Percentiles rank a stretch among this genome's conserved stretches.
phyloP scores from a whole-genome alignment of 1,140 invertebrate species.

The Platyscapa corneri region DNA sequence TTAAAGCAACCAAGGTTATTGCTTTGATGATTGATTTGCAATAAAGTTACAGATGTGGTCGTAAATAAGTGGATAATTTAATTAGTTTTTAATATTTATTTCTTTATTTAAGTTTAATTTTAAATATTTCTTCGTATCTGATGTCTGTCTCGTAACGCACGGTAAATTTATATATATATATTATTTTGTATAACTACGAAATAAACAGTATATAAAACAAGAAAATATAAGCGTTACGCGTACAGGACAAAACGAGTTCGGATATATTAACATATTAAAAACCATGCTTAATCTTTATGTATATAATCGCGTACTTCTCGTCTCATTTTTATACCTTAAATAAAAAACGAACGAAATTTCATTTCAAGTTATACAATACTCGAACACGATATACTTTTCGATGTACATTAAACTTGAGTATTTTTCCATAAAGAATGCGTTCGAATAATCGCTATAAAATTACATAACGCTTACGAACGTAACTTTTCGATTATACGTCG shows the following conservation, averaged over 20 bases:
- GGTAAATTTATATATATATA: background rate
- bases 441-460: background rate
- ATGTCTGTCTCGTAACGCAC: background rate
- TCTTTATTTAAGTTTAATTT: constrained; percentile 6
- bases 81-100: background rate
- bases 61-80: background rate
- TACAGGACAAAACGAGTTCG: constrained; percentile 1
- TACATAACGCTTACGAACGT: background rate
- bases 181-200: constrained; percentile 21
- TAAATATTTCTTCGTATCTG: background rate
- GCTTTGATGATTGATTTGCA: background rate
- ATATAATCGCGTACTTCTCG: background rate
- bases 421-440: too few species aligned
- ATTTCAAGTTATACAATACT: background rate
- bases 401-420: too few species aligned
- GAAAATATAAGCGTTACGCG: background rate
- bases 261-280: constrained; percentile 9
- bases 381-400: background rate
- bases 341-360: background rate
- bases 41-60: background rate
- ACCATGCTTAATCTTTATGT: background rate
- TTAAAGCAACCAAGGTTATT: background rate
- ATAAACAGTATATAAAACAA: constrained; percentile 16
- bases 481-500: background rate
- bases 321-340: background rate